Evolutionary conservation across 2,797 vertebrate species (phyloP), one percentile per base, ranked within the genome.

Genomic region (Fistularia tabacaria): DNA sequence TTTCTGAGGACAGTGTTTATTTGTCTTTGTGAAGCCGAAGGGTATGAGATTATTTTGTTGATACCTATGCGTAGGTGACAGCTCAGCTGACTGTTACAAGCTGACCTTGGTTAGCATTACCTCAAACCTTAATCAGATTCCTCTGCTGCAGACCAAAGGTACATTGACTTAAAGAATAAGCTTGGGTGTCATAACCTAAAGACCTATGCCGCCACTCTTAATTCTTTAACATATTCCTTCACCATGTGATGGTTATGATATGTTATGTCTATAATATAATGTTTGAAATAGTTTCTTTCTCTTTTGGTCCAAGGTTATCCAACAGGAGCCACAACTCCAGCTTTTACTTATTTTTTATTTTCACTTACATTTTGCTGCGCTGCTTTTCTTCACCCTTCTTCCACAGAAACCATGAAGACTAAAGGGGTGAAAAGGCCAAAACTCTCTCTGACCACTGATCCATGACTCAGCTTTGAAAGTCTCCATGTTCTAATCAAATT

Each of bases 1-100:
- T 74, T 61, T 55, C 12, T 47, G 62, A 73, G 54, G 84, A 87
- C 85, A 73, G 46, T 88, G 91, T 91, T 91, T 92, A 90, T 91
- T 91, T 91, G 81, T 76, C 77, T 48, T 82, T 76, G 77, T 59
- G 66, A 82, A 85, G 73, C 84, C 78, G 84, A 74, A 74, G 81
- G 79, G 65, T 74, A 75, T 74, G n/a, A 65, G 73, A 69, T 71
- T 71, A 74, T 82, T 83, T 71, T 69, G 38, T 61, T 73, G 62
- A 66, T 80, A 86, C 83, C 85, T 84, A 69, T 77, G 74, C 71
- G 63, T 72, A 82, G 82, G 82, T 79, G 84, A 90, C 73, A 82
- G 80, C 71, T 77, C 79, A 84, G 84, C 61, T 59, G 76, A 82
- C 79, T 82, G 73, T 64, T 41, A 62, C 68, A 73, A 59, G 74